These are phyloP conservation scores for Osmerus mordax DNA, from an alignment of 2,113 vertebrate species.

Conservation along the genomic window DNA sequence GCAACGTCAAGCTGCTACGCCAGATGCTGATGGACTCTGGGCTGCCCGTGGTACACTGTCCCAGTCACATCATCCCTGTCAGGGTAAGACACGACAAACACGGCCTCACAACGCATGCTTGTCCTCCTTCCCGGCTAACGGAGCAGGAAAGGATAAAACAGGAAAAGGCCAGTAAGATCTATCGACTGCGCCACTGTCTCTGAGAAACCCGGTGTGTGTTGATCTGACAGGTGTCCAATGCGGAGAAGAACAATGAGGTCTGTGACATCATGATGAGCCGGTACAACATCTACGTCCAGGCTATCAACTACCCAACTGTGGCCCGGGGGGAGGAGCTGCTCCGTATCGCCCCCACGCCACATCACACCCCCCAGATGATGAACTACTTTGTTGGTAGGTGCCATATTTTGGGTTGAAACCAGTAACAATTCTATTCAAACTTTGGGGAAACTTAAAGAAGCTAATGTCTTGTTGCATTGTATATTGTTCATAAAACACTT, in stretches of 20 bases:
- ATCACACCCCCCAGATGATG: constrained; percentile 98
- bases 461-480: neutral
- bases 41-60: constrained; percentile 93
- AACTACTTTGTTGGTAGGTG: constrained; percentile 88
- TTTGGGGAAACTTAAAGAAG: too few relatives aligned
- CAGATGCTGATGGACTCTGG: constrained; percentile 96
- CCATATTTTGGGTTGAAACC: neutral
- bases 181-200: neutral
- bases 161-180: neutral
- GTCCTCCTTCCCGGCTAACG: too few relatives aligned
- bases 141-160: too few relatives aligned
- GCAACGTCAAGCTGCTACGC: constrained; percentile 91
- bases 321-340: constrained; percentile 90
- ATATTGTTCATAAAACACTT: neutral
- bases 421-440: too few relatives aligned
- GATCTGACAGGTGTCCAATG: constrained; percentile 81
- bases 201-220: neutral
- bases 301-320: constrained; percentile 95
- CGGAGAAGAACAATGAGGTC: constrained; percentile 89
- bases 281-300: constrained; percentile 94
- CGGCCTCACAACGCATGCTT: too few relatives aligned
- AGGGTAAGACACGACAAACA: constrained; percentile 69
- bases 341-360: constrained; percentile 91
- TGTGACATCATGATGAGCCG: constrained; percentile 91
- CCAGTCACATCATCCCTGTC: constrained; percentile 96